Conservation (phyloP, 2,797 vertebrate genomes). For the Peromyscus melanophrys region DNA sequence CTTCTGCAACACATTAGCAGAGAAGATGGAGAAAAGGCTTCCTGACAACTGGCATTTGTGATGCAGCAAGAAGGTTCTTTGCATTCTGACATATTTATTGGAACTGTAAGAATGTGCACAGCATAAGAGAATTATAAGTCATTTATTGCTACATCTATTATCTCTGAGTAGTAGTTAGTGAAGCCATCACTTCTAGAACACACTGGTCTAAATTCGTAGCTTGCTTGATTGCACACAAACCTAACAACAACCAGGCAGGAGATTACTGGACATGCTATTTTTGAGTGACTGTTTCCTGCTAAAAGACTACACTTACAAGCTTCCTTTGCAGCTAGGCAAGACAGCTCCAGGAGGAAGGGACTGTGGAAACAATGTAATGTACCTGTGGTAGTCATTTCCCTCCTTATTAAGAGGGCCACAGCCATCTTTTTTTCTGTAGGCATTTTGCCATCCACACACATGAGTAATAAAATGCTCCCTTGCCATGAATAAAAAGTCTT, state of each 20-base stretch:
- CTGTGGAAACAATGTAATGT: no score
- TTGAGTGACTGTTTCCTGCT: background rate
- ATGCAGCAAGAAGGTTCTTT: constrained; percentile 24
- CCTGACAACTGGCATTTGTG: constrained; percentile 46
- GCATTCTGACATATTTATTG: constrained; percentile 45
- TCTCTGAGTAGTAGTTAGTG: constrained; percentile 17
- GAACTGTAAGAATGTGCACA: constrained; percentile 7
- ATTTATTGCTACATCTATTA: constrained; percentile 55
- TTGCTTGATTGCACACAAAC: background rate
- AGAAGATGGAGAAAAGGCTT: constrained; percentile 10
- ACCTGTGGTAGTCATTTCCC: background rate
- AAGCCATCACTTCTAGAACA: background rate
- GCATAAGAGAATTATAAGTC: constrained; percentile 4
- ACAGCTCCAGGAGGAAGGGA: background rate
- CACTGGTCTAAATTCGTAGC: constrained; percentile 9
- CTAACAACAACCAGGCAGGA: background rate
- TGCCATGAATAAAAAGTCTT: background rate
- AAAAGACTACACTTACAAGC: background rate
- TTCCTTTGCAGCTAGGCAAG: background rate
- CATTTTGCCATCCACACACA: background rate
- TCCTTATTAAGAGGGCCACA: background rate
- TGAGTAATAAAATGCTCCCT: background rate
- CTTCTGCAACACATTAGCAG: constrained; percentile 59
- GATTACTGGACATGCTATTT: constrained; percentile 50
- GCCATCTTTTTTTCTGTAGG: background rate